These are phyloP conservation scores for Gerris buenoi DNA, from an alignment of 1,140 invertebrate species.

Conservation along the genomic window DNA sequence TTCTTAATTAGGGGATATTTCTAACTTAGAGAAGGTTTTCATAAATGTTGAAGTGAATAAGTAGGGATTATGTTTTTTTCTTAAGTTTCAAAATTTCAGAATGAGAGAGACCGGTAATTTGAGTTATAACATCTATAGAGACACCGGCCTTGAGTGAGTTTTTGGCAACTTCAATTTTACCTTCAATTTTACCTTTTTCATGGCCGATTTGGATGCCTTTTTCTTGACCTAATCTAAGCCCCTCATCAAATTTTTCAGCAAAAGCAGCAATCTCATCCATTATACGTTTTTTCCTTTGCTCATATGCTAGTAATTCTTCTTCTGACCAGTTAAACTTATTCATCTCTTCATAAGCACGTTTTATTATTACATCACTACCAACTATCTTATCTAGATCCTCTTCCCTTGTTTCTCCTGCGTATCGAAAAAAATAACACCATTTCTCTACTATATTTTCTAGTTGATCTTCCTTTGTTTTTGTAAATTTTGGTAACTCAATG, in stretches of 20 bases:
- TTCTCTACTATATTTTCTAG: not conserved
- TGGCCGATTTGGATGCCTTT: not conserved
- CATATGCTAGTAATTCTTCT: not conserved
- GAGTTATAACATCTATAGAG: not conserved
- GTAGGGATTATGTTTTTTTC: too few relatives aligned
- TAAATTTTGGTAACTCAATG: not conserved
- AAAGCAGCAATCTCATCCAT: not conserved
- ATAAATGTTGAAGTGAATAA: too few relatives aligned
- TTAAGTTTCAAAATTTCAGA: not conserved
- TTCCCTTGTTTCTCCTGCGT: not conserved
- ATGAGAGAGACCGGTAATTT: not conserved
- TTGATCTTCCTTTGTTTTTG: not conserved
- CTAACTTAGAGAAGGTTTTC: too few relatives aligned
- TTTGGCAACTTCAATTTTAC: not conserved
- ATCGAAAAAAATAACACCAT: conserved; percentile 1
- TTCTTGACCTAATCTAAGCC: not conserved
- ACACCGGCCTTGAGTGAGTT: not conserved
- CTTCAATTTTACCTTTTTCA: not conserved
- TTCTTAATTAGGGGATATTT: too few relatives aligned
- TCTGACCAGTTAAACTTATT: not conserved
- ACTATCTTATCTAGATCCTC: not conserved
- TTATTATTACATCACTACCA: not conserved
- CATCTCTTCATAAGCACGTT: not conserved
- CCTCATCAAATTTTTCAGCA: not conserved
- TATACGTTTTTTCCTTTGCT: not conserved